Evolutionary conservation across 1,140 invertebrate species (phyloP).

Genomic region (Philopotamus ludificatus): DNA sequence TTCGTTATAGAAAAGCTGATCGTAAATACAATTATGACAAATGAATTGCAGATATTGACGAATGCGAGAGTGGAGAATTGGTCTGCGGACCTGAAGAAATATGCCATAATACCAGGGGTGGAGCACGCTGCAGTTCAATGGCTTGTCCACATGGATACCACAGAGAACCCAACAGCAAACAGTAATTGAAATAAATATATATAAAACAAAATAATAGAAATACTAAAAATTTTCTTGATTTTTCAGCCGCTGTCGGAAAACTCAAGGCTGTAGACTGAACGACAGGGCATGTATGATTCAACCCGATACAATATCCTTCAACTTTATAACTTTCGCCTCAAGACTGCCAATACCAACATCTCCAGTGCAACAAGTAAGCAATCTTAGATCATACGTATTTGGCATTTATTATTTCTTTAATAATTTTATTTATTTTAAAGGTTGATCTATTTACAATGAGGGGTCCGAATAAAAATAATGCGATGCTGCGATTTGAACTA

Average conservation of each 20-base stretch:
- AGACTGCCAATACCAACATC: slow-evolving; percentile 73
- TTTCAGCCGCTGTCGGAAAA: slow-evolving; percentile 79
- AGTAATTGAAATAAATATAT: slow-evolving; percentile 58
- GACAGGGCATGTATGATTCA: slow-evolving; percentile 71
- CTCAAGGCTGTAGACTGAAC: slow-evolving; percentile 64
- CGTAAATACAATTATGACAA: not conserved
- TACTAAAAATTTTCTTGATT: too few relatives aligned
- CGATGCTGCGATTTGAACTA: slow-evolving; percentile 74
- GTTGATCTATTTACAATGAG: slow-evolving; percentile 86
- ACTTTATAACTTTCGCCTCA: slow-evolving; percentile 87
- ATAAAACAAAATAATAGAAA: not conserved
- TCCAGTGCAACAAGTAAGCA: slow-evolving; percentile 46
- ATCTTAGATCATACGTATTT: not conserved
- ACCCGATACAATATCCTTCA: slow-evolving; percentile 83
- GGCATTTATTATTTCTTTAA: not conserved
- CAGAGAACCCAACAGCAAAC: slow-evolving; percentile 68
- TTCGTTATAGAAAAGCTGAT: too few relatives aligned
- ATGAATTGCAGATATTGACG: slow-evolving; percentile 74
- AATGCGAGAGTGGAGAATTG: slow-evolving; percentile 68
- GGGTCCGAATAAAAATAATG: slow-evolving; percentile 67
- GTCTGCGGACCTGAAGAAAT: slow-evolving; percentile 69
- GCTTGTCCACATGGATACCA: slow-evolving; percentile 81
- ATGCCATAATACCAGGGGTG: slow-evolving; percentile 89
- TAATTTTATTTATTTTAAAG: slow-evolving; percentile 40
- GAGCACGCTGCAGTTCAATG: slow-evolving; percentile 83